phyloP scores from a whole-genome alignment of 1,140 invertebrate genomes.

The Camponotus vicinus region DNA sequence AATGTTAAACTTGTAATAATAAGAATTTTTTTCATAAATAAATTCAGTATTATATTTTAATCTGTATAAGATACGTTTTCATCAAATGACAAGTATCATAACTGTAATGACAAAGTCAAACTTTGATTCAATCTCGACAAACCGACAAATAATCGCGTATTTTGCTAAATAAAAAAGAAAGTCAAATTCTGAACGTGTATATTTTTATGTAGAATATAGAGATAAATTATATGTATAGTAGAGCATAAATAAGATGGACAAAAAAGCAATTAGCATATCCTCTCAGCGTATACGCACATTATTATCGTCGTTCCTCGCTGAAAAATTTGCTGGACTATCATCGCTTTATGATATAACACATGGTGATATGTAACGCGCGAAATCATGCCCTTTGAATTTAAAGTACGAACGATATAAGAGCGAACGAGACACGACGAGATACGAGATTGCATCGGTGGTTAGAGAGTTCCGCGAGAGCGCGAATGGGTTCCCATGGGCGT shows the following conservation, averaged over 20 bases:
- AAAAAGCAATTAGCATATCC: slow-evolving; percentile 42
- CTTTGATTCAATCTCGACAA: slow-evolving; percentile 24
- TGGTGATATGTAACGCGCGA: slow-evolving; percentile 34
- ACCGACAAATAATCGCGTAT: slow-evolving; percentile 41
- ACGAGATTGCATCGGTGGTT: slow-evolving; percentile 61
- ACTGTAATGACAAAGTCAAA: slow-evolving; percentile 39
- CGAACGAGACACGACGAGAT: slow-evolving; percentile 50
- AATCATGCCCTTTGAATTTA: slow-evolving; percentile 47
- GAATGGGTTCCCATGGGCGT: slow-evolving; percentile 49
- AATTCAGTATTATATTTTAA: not conserved
- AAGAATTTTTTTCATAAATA: not conserved
- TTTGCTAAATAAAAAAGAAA: slow-evolving; percentile 37
- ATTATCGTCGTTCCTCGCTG: slow-evolving; percentile 7
- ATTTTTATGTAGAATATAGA: not conserved
- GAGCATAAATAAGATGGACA: slow-evolving; percentile 29
- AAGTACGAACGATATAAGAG: slow-evolving; percentile 44
- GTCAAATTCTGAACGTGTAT: slow-evolving; percentile 42
- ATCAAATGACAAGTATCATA: not conserved
- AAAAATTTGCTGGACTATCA: slow-evolving; percentile 28
- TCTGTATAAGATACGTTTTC: slow-evolving; percentile 4
- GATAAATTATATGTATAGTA: slow-evolving; percentile 46
- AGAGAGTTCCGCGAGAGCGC: slow-evolving; percentile 47
- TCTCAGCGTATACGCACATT: not conserved
- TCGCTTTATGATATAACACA: slow-evolving; percentile 18
- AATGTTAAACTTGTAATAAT: not conserved